A percentile compares a stretch with the other conserved stretches of the same genome.
Conservation (phyloP, 2,888 invertebrate species). For the Dastarcus helophoroides region DNA sequence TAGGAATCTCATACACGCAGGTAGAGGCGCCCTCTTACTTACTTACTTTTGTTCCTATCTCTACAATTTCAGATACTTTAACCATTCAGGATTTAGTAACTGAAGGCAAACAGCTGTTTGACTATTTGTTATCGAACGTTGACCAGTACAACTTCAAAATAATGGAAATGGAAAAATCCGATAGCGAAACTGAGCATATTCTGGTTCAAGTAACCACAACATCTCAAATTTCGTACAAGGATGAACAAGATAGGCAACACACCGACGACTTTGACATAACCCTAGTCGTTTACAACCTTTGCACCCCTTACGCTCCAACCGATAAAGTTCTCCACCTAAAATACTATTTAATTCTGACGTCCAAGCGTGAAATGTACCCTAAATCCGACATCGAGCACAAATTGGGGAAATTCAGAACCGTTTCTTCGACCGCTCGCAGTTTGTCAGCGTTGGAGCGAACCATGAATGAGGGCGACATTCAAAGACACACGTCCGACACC, state of each 20-base stretch:
- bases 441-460: conserved; percentile 19
- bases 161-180: conserved; percentile 45
- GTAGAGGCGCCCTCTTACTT: no score
- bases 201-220: conserved; percentile 49
- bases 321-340: conserved; percentile 40
- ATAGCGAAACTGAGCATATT: conserved; percentile 44
- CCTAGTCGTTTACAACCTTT: conserved; percentile 50
- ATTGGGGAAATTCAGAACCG: conserved; percentile 51
- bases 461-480: no score
- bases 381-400: conserved; percentile 48
- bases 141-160: conserved; percentile 56
- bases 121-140: conserved; percentile 57
- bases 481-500: neutral
- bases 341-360: conserved; percentile 51
- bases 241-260: conserved; percentile 47
- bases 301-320: conserved; percentile 27
- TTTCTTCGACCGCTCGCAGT: conserved; percentile 32
- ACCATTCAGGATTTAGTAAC: conserved; percentile 48
- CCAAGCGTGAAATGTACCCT: conserved; percentile 47
- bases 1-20: conserved; percentile 57
- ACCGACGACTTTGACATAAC: conserved; percentile 58
- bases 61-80: conserved; percentile 45
- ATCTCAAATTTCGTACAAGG: conserved; percentile 45
- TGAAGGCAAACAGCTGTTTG: conserved; percentile 53
- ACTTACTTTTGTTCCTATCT: conserved; percentile 7